Evolutionary conservation across 2,797 vertebrate genomes (phyloP).

Genomic region (Gymnopithys bicolor): DNA sequence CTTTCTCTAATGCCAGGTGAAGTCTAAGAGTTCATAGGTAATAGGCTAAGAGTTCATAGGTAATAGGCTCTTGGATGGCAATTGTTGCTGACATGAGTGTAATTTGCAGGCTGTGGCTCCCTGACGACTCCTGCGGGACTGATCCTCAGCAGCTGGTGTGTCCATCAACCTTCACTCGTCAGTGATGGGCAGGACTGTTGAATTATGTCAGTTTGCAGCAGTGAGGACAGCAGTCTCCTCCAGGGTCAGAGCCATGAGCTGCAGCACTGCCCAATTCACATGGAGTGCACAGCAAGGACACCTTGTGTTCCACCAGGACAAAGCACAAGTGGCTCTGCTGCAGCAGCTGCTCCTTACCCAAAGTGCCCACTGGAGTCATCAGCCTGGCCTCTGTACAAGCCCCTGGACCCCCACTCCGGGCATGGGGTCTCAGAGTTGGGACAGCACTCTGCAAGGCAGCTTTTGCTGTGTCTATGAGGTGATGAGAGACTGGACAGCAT

Average conservation of each 20-base stretch:
- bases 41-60: background rate
- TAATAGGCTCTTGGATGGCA: background rate
- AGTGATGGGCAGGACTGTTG: background rate
- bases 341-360: background rate
- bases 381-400: accelerated
- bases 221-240: background rate
- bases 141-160: background rate
- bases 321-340: background rate
- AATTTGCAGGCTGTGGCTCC: background rate
- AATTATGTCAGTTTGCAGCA: accelerated
- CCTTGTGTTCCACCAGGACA: background rate
- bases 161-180: background rate
- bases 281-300: background rate
- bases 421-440: accelerated
- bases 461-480: accelerated
- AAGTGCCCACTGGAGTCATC: accelerated
- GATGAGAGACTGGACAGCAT: background rate
- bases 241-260: accelerated
- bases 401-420: accelerated
- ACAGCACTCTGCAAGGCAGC: background rate
- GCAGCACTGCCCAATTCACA: background rate
- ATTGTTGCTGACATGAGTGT: accelerated
- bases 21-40: background rate
- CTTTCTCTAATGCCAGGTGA: background rate
- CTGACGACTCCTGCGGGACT: accelerated